phyloP scores from a whole-genome alignment of 2,797 vertebrate species.

The Microhierax caerulescens region DNA sequence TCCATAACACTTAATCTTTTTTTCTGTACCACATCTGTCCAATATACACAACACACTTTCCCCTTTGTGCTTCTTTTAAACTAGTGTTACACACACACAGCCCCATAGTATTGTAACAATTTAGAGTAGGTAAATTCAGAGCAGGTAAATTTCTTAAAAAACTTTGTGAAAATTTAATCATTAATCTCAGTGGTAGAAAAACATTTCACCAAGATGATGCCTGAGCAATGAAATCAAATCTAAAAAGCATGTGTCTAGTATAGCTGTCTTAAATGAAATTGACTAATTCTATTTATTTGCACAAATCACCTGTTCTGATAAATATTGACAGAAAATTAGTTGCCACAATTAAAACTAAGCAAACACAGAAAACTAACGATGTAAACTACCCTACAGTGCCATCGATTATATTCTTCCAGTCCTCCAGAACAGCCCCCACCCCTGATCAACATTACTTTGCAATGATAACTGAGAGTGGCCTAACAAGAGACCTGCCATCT shows the following conservation, averaged over 20 bases:
- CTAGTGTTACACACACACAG: background rate
- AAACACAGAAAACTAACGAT: background rate
- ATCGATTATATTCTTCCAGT: background rate
- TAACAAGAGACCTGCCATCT: background rate
- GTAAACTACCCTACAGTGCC: background rate
- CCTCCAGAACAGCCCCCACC: background rate
- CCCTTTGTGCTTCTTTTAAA: background rate
- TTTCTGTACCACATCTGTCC: background rate
- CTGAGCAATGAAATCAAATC: background rate
- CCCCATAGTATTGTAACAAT: background rate
- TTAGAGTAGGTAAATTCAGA: too few relatives aligned
- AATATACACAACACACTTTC: background rate
- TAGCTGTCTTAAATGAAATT: background rate
- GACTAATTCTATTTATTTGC: background rate
- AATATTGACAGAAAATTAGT: background rate
- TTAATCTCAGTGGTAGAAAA: background rate
- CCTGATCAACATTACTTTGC: background rate
- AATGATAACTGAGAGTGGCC: background rate
- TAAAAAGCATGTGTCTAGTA: background rate
- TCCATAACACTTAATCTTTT: background rate
- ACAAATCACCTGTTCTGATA: background rate
- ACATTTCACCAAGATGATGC: background rate
- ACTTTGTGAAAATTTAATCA: background rate
- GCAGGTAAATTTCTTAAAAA: background rate
- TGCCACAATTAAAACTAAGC: background rate